Conservation (phyloP, 2,888 invertebrate genomes). For the Noctuana brunneofusca region DNA sequence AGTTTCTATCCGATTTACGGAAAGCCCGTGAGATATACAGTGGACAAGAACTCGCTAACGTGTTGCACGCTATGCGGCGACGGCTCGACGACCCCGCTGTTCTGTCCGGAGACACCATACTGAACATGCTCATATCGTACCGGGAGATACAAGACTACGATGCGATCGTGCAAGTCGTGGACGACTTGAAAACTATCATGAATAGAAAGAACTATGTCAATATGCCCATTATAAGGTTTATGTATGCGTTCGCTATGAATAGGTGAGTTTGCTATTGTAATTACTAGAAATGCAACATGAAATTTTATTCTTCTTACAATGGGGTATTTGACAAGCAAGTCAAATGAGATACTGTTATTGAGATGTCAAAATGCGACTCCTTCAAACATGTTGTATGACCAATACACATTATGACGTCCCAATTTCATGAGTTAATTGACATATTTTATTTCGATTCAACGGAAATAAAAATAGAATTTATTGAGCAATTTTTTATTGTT, state of each 20-base stretch:
- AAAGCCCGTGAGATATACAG: constrained; percentile 94
- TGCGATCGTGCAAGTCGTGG: constrained; percentile 97
- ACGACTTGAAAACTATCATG: constrained; percentile 95
- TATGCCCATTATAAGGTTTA: constrained; percentile 94
- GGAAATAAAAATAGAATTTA: too few relatives aligned
- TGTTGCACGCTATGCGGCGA: constrained; percentile 94
- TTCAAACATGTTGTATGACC: too few relatives aligned
- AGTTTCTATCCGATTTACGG: constrained; percentile 96
- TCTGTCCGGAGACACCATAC: constrained; percentile 96
- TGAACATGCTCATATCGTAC: constrained; percentile 96
- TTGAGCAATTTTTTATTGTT: too few relatives aligned
- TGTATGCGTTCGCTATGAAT: constrained; percentile 98
- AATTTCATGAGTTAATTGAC: too few relatives aligned
- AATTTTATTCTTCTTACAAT: too few relatives aligned
- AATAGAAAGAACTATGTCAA: constrained; percentile 94
- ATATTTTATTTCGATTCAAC: too few relatives aligned
- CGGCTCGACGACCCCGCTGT: constrained; percentile 98
- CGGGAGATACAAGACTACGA: constrained; percentile 97
- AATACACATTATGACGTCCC: too few relatives aligned
- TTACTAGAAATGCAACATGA: too few relatives aligned
- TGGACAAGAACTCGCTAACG: constrained; percentile 90
- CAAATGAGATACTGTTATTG: not conserved
- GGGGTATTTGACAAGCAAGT: too few relatives aligned
- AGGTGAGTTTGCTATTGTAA: constrained; percentile 74
- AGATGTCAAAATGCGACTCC: too few relatives aligned